Conservation (phyloP, 2,797 vertebrate genomes). For the Furcifer pardalis region DNA sequence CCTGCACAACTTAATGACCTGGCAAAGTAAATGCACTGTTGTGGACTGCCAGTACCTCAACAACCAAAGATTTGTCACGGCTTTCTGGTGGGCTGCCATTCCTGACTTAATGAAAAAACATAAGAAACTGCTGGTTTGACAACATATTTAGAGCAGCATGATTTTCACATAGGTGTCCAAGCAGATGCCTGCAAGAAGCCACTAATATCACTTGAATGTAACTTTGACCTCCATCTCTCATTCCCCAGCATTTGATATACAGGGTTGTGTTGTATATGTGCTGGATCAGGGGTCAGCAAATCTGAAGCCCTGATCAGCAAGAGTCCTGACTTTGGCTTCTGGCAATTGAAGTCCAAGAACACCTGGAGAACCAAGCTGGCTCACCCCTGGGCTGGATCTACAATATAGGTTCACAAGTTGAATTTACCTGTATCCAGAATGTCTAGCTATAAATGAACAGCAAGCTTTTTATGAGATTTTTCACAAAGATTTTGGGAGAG, state of each 20-base stretch:
- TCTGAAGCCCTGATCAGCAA: too few species aligned
- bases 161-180: too few species aligned
- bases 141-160: too few species aligned
- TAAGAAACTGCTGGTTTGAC: too few species aligned
- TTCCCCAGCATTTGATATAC: too few species aligned
- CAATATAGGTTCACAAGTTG: not conserved
- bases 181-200: too few species aligned
- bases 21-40: not conserved
- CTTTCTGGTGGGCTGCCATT: not conserved
- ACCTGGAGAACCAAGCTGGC: not conserved
- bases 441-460: not conserved
- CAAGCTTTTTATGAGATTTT: not conserved
- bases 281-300: too few species aligned
- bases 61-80: not conserved
- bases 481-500: not conserved
- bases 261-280: too few species aligned
- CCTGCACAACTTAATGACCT: not conserved
- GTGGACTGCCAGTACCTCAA: not conserved
- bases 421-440: not conserved
- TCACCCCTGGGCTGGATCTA: not conserved
- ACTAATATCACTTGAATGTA: too few species aligned
- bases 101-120: not conserved
- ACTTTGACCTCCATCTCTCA: too few species aligned
- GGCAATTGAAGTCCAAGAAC: too few species aligned
- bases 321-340: too few species aligned